phyloP scores from a whole-genome alignment of 1,140 invertebrate species.

The Drosophila sp. region DNA sequence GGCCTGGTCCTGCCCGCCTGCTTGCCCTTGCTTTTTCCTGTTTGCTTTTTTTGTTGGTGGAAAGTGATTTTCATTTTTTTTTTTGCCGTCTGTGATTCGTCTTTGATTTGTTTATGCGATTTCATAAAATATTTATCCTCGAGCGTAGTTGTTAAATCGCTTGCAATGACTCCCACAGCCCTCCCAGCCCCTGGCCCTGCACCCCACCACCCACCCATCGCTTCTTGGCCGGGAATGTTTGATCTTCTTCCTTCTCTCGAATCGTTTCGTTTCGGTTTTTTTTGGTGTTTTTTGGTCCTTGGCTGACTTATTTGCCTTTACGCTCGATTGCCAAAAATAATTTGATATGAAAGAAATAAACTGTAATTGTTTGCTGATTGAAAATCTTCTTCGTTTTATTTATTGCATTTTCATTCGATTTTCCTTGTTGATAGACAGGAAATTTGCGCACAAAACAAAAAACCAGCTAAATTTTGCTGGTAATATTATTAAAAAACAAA shows the following conservation, averaged over 20 bases:
- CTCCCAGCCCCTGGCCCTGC: constrained; percentile 21
- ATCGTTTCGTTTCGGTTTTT: constrained; percentile 25
- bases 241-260: constrained; percentile 41
- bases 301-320: constrained; percentile 74
- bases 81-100: constrained; percentile 67
- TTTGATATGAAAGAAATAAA: constrained; percentile 80
- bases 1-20: background rate
- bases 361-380: constrained; percentile 78
- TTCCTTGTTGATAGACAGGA: constrained; percentile 19
- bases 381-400: constrained; percentile 46
- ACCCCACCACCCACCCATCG: background rate
- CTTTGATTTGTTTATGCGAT: constrained; percentile 82
- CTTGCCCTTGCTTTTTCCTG: constrained; percentile 26
- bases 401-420: constrained; percentile 44
- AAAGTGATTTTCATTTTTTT: constrained; percentile 68
- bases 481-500: constrained; percentile 68
- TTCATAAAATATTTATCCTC: constrained; percentile 81
- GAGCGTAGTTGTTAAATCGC: constrained; percentile 78
- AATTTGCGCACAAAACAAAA: constrained; percentile 14
- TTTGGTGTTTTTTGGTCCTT: constrained; percentile 8
- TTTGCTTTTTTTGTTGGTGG: constrained; percentile 27
- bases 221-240: constrained; percentile 36
- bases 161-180: constrained; percentile 71
- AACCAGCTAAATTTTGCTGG: background rate
- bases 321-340: constrained; percentile 80